Evolutionary conservation across 2,113 vertebrate genomes (phyloP), one percentile per base, ranked within the genome.

Genomic region (Channa maculata): DNA sequence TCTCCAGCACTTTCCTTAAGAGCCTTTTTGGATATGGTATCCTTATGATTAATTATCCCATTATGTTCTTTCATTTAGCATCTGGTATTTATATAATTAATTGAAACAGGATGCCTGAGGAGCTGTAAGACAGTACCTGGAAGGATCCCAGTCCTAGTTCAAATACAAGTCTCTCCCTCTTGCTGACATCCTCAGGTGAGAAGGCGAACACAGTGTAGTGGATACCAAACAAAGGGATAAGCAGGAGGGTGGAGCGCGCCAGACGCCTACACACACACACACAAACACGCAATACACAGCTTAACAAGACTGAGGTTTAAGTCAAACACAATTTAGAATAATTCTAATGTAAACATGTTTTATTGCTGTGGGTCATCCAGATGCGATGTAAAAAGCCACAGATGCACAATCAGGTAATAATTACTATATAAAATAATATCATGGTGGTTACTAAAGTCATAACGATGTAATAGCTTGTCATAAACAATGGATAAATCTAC

Each of bases 161-260:
- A 82, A 99, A 99, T 58, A 99, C 97, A 46, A 99, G 96, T 38
- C 98, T 93, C 90, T 99, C 98, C 80, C 95, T 79, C 92, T 98
- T 96, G 90, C 97, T 99, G 90, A 99, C 96, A 0, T 98, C 96
- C 91, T 99, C 98, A 0, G 98, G 98, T 24, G 97, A 98, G 92
- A 99, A 99, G 88, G 98, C 97, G 37, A 99, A 99, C 51, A 99
- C 97, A 0, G 97, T 99, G 95, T 99, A 99, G 92, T 99, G 98
- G 90, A 99, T 98, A 75, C 98, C 97, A 41, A 99, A 99, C 50
- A 99, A 89, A 0, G 98, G 98, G 86, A 99, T 99, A 85, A 99
- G 96, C 82, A 99, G 94, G 65, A 99, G 94, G 0, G 98, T 99
- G 76, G 97, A 99, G 24, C 98, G 96, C 12, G 97, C 97, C 89